Base-by-base conservation (phyloP, 2,113 vertebrate genomes). In the Helogale parvula region DNA sequence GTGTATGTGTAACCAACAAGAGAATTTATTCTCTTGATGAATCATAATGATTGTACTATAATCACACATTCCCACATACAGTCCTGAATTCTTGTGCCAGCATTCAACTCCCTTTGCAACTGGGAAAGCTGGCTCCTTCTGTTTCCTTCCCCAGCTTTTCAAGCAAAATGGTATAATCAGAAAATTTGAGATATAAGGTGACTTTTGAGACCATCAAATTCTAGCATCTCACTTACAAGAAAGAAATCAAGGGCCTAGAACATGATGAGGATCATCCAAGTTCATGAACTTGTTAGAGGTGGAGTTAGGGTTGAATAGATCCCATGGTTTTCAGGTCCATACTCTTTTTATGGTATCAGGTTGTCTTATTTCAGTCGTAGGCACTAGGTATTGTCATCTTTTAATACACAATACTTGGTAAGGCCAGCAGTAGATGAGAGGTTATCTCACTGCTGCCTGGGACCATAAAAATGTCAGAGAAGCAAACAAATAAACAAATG, bases 41-140 rank as follows among this genome's bases (percentile, higher is more conserved):
- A 97, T 98, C 98, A 98, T 97, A 97, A 95, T 94, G 97, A 98
- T 98, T 84, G 96, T 98, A 98, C 97, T 98, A 98, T 97, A 88
- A 95, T 96, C 97, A 94, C 95, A 97, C 90, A 88, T 96, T 94
- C 97, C 93, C 94, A 94, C 88, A 68, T 77, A 68, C 16, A 93
- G 95, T 68, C 93, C 96, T 90, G 90, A 96, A 93, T 97, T 94
- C 83, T 88, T 93, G 63, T 95, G 95, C 92, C 65, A 93, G 83
- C 35, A 14, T 63, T 92, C 54, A 72, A 27, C 68, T 87, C 68
- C 50, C 35, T 87, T 72, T 97, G 97, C 76, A 83, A 94, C 63
- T 45, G 77, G 79, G 89, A 17, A 80, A 90, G 66, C 81, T 92
- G 65, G n/a, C 7, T 86, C 81, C 93, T 96, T 96, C 79, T 97